Evolutionary conservation across 2,797 vertebrate species (phyloP).

Genomic region (Sebastes baramenuke): DNA sequence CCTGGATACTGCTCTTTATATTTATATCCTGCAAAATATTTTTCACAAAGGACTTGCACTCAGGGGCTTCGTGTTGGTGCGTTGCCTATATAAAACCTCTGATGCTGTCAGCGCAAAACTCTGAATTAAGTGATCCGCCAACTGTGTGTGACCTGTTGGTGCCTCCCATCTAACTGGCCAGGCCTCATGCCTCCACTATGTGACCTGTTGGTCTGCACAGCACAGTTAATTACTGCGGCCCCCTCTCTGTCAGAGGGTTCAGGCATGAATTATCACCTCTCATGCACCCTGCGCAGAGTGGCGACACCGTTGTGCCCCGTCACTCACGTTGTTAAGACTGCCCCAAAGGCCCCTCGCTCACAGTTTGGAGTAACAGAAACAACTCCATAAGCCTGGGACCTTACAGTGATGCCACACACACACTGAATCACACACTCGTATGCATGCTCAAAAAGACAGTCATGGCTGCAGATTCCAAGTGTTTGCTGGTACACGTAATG

Average conservation of each 20-base stretch:
- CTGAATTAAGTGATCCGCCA: conserved; percentile 63
- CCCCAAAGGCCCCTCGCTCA: conserved; percentile 12
- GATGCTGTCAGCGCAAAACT: conserved; percentile 58
- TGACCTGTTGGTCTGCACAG: conserved; percentile 54
- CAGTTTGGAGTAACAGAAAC: conserved; percentile 35
- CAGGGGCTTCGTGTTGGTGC: conserved; percentile 10
- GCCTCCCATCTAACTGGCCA: conserved; percentile 27
- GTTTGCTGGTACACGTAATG: conserved; percentile 51
- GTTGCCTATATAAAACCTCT: conserved; percentile 56
- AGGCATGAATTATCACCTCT: conserved; percentile 74
- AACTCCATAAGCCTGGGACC: conserved; percentile 5
- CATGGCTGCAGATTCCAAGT: conserved; percentile 37
- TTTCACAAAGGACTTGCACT: background rate
- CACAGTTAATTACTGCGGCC: conserved; percentile 61
- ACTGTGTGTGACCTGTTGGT: conserved; percentile 47
- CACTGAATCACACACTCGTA: background rate
- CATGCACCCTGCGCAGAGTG: conserved; percentile 20
- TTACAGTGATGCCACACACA: background rate
- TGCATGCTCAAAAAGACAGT: background rate
- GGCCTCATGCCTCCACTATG: conserved; percentile 43
- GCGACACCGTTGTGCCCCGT: conserved; percentile 22
- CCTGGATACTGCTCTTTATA: background rate
- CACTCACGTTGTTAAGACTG: conserved; percentile 38
- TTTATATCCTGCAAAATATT: background rate
- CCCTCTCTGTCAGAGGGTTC: conserved; percentile 58